Conservation (phyloP, 92 coral and sea anemone genomes). For the Bergia puertoricense region DNA sequence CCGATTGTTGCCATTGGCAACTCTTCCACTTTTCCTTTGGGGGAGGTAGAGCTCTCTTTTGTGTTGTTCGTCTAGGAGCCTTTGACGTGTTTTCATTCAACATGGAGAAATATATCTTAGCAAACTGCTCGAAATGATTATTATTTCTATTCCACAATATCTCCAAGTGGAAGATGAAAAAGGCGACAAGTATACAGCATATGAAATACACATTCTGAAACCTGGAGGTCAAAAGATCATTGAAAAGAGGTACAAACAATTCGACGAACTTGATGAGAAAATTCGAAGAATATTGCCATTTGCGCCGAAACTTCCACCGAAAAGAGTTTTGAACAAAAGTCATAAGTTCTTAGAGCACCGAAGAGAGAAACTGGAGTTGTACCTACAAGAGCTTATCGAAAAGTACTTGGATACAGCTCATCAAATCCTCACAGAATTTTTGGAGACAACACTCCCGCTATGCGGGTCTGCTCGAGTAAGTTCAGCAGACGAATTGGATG, state of each 20-base stretch:
- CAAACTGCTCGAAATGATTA: conserved; percentile 48
- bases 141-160: conserved; percentile 80
- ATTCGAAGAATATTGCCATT: conserved; percentile 59
- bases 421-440: conserved; percentile 64
- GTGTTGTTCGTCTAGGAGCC: conserved; percentile 16
- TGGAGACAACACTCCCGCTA: conserved; percentile 72
- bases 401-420: conserved; percentile 49
- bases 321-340: conserved; percentile 70
- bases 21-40: background rate
- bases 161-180: conserved; percentile 66
- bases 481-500: conserved; percentile 81
- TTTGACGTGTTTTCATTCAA: background rate
- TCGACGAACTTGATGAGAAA: conserved; percentile 77
- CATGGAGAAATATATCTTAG: background rate
- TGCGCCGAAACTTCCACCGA: conserved; percentile 75
- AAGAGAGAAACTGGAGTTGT: conserved; percentile 74
- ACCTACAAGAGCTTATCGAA: conserved; percentile 67
- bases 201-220: conserved; percentile 78
- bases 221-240: conserved; percentile 75
- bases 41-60: conserved; percentile 5
- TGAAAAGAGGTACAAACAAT: conserved; percentile 80
- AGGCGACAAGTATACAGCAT: conserved; percentile 71
- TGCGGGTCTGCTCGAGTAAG: conserved; percentile 59
- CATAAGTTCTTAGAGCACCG: conserved; percentile 75
- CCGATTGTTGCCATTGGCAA: too few relatives aligned